Conservation (phyloP, 64 coral and sea anemone species). For the Montipora capricornis region DNA sequence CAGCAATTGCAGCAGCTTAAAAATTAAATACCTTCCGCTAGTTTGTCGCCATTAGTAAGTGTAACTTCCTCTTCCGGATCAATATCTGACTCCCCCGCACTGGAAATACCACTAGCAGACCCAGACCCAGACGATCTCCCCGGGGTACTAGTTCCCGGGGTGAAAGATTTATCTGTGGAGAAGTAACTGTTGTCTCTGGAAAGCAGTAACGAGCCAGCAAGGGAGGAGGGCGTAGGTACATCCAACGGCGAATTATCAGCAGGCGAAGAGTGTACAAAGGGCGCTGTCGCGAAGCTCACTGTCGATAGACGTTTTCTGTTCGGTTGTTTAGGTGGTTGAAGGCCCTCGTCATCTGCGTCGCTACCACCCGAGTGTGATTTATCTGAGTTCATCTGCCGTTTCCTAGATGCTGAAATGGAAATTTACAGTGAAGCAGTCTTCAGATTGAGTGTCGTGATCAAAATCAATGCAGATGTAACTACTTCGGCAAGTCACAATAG, state of each 20-base stretch:
- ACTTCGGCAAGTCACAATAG: no score
- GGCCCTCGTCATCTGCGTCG: slow-evolving; percentile 68
- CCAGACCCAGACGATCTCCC: not conserved
- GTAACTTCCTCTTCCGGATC: slow-evolving; percentile 62
- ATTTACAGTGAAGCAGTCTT: not conserved
- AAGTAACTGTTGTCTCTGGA: slow-evolving; percentile 24
- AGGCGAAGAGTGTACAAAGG: slow-evolving; percentile 30
- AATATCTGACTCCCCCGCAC: not conserved
- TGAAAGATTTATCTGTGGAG: slow-evolving; percentile 53
- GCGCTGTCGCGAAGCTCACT: slow-evolving; percentile 80
- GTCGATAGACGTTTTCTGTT: slow-evolving; percentile 62
- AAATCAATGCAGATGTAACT: no score
- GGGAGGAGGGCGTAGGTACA: not conserved
- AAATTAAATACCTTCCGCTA: not conserved
- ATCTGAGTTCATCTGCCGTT: slow-evolving; percentile 51
- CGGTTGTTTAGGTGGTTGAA: slow-evolving; percentile 33
- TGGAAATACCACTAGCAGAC: not conserved
- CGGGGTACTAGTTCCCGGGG: slow-evolving; percentile 10
- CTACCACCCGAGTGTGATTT: slow-evolving; percentile 17
- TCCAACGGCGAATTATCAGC: slow-evolving; percentile 16
- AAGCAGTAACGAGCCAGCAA: slow-evolving; percentile 53
- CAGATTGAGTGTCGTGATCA: not conserved
- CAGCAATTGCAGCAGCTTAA: not conserved
- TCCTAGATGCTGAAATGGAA: slow-evolving; percentile 57
- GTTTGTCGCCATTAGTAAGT: slow-evolving; percentile 6